Evolutionary conservation across 1,140 invertebrate genomes (phyloP), one percentile per base, ranked within the genome.

Genomic region (Tribolium madens): DNA sequence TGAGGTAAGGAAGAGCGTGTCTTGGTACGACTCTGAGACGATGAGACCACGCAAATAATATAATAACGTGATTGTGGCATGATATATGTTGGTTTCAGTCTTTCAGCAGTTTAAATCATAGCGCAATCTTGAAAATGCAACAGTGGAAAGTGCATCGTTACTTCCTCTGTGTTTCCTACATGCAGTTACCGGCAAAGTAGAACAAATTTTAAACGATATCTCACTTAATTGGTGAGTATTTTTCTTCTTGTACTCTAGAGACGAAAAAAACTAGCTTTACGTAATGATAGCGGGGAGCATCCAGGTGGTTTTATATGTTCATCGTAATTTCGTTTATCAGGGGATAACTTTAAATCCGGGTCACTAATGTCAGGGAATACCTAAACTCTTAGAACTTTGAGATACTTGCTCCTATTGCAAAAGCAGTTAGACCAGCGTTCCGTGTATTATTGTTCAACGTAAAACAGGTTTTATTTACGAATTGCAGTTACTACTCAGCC

Each of bases 1-100:
- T 75, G 47, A 78, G 60, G 47, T 78, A 79, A 80, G 81, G 78
- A 83, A 82, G 79, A 83, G 68, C 77, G 82, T 79, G 79, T 80
- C 82, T 78, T 83, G 82, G 82, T 83, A 83, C 82, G 81, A 75
- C 71, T 78, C 42, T 73, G 76, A 50, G 80, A 82, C 79, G 76
- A 81, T 78, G 79, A 60, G 78, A 81, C 82, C 82, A 82, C 83
- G 82, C 83, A 80, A 84, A 82, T 64, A 64, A 64, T 83, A 84
- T 83, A 81, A 84, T 83, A 84, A 81, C 83, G 77, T 84, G 82
- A 84, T 84, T 82, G 81, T 81, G 79, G 76, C 80, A 79, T 84
- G 82, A 84, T 84, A 84, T 83, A 83, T 82, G 76, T 74, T 69
- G 21, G 70, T 73, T 73, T 73, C 50, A 73, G 71, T 52, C 57